phyloP scores from a whole-genome alignment of 92 coral and sea anemone species.

The Anthopleura xanthogrammica region DNA sequence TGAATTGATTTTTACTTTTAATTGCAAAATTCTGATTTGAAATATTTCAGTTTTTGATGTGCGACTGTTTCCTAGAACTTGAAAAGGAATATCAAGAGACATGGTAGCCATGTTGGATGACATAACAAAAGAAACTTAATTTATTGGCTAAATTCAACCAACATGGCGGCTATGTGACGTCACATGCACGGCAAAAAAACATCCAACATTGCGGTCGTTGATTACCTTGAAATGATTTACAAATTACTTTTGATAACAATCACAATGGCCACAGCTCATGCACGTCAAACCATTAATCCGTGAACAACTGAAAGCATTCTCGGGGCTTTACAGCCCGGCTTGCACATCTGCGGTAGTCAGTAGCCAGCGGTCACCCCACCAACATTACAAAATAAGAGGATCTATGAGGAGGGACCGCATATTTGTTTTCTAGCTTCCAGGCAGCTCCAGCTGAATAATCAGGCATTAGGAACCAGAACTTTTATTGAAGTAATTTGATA shows the following conservation, averaged over 20 bases:
- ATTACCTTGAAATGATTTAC: not conserved
- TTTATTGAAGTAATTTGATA: not conserved
- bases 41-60: too few relatives aligned
- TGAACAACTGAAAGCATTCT: too few relatives aligned
- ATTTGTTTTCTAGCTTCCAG: too few relatives aligned
- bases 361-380: too few relatives aligned
- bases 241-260: not conserved
- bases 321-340: too few relatives aligned
- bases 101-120: not conserved
- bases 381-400: too few relatives aligned
- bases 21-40: not conserved
- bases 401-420: too few relatives aligned
- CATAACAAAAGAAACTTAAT: not conserved
- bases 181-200: not conserved
- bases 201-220: not conserved
- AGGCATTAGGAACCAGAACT: not conserved
- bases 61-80: not conserved
- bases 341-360: too few relatives aligned
- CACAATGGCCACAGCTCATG: not conserved
- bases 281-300: too few relatives aligned
- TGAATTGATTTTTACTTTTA: too few relatives aligned
- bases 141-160: not conserved
- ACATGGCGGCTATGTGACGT: constrained; percentile 2
- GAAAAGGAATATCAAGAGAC: not conserved
- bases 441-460: too few relatives aligned